A percentile compares a stretch with the other conserved stretches of the same genome.
These are phyloP conservation scores for Pangasius macronema DNA, from an alignment of 2,797 vertebrate species.

Conservation along the genomic window DNA sequence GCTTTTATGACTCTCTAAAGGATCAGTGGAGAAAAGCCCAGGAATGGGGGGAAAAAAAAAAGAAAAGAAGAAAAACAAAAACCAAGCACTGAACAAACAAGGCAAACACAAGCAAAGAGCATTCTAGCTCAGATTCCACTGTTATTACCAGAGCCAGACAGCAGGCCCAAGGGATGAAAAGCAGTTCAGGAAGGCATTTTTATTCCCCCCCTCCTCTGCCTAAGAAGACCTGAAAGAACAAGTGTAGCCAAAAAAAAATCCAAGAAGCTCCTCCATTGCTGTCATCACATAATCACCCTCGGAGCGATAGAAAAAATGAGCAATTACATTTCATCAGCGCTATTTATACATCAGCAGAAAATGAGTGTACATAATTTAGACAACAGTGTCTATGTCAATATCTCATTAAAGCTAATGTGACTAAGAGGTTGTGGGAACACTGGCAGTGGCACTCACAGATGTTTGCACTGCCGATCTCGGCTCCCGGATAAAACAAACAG, in stretches of 20 bases:
- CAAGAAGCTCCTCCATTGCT: conserved; percentile 3
- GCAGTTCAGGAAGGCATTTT: conserved; percentile 8
- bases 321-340: conserved; percentile 58
- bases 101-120: conserved; percentile 38
- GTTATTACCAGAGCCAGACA: conserved; percentile 42
- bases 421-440: conserved; percentile 56
- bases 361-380: conserved; percentile 60
- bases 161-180: conserved; percentile 31
- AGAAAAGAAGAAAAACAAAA: neutral
- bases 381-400: conserved; percentile 64
- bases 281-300: conserved; percentile 45
- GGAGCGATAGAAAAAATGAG: conserved; percentile 54
- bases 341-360: conserved; percentile 61
- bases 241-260: conserved; percentile 1
- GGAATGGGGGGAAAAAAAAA: conserved; percentile 53
- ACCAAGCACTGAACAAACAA: conserved; percentile 56
- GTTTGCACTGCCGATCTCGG: conserved; percentile 56
- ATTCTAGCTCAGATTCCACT: conserved; percentile 48
- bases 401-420: conserved; percentile 64
- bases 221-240: conserved; percentile 26
- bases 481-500: conserved; percentile 52
- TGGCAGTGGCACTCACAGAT: conserved; percentile 55
- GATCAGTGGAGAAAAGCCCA: conserved; percentile 70
- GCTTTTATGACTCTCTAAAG: conserved; percentile 78
- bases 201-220: neutral